Evolutionary conservation across 2,888 invertebrate species (phyloP).

Genomic region (Cryptophagus acutangulus): DNA sequence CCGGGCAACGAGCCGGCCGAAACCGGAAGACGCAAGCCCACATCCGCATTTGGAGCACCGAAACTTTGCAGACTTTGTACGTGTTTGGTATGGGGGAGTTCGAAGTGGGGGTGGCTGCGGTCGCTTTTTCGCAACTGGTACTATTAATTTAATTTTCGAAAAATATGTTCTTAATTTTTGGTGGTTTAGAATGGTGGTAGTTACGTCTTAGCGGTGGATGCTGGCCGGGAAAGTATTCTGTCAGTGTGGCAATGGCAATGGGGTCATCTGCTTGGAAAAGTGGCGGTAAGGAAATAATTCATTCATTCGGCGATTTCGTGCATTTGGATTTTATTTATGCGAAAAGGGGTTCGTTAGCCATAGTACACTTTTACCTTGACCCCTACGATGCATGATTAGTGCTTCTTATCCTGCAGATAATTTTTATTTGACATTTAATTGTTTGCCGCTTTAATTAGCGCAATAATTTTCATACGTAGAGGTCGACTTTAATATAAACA

Average conservation of each 20-base stretch:
- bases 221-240: conserved; percentile 81
- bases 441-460: no score
- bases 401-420: no score
- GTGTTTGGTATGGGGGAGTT: conserved; percentile 90
- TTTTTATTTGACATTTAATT: no score
- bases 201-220: conserved; percentile 84
- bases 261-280: conserved; percentile 88
- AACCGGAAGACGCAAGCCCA: conserved; percentile 83
- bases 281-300: conserved; percentile 65
- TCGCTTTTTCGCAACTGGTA: conserved; percentile 85
- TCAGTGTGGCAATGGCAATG: conserved; percentile 96
- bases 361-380: no score
- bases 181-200: conserved; percentile 76
- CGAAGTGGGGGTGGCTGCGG: conserved; percentile 79
- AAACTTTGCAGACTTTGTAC: conserved; percentile 80
- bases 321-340: not conserved
- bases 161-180: conserved; percentile 6
- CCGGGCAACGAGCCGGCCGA: conserved; percentile 80
- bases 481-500: no score
- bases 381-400: no score
- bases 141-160: conserved; percentile 21
- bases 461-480: no score
- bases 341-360: no score
- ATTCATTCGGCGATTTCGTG: conserved; percentile 1
- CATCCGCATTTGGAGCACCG: conserved; percentile 88